Evolutionary conservation across 2,113 vertebrate genomes (phyloP).

Genomic region (Rhegmatorhina hoffmannsi): DNA sequence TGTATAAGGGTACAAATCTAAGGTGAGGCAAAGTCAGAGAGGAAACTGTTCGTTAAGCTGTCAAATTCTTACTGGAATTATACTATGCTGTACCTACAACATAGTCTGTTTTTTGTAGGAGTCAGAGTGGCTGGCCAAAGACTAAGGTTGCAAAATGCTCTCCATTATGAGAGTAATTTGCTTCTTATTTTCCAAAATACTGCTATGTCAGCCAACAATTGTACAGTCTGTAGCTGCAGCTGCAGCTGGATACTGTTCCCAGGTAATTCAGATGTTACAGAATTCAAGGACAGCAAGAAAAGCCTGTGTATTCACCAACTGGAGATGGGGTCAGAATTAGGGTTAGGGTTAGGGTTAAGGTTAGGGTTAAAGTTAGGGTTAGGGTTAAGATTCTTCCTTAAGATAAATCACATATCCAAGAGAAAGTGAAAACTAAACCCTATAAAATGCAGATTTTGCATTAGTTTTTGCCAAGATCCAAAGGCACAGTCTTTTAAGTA

Average conservation of each 20-base stretch:
- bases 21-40: background rate
- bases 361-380: background rate
- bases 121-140: background rate
- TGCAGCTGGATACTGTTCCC: background rate
- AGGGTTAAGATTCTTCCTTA: background rate
- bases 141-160: background rate
- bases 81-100: background rate
- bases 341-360: background rate
- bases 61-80: background rate
- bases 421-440: background rate
- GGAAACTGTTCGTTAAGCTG: background rate
- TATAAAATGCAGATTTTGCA: background rate
- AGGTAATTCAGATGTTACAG: background rate
- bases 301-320: rapidly evolving
- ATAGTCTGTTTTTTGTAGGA: background rate
- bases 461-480: background rate
- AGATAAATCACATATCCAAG: background rate
- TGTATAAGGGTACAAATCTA: background rate
- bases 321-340: background rate
- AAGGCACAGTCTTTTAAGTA: background rate
- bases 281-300: background rate
- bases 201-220: background rate
- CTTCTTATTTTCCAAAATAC: background rate
- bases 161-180: background rate
- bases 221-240: background rate